phyloP scores from a whole-genome alignment of 1,140 invertebrate species.

The Tenebrio molitor region DNA sequence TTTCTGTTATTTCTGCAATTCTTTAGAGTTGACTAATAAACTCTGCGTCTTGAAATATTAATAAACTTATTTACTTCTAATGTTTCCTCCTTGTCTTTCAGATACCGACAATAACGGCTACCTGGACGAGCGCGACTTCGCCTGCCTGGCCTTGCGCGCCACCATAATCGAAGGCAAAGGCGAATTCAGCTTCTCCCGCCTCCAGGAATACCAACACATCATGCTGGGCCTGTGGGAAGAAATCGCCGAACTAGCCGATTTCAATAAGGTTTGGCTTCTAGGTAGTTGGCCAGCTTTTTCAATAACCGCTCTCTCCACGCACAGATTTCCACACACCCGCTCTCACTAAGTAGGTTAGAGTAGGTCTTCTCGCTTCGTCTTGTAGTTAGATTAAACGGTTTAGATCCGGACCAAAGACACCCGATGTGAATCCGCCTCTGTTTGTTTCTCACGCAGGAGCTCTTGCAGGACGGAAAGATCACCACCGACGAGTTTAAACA shows the following conservation, averaged over 20 bases:
- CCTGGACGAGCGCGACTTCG: constrained; percentile 84
- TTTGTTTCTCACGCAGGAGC: constrained; percentile 53
- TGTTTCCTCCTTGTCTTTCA: constrained; percentile 62
- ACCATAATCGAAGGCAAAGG: constrained; percentile 86
- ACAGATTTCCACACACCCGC: constrained; percentile 25
- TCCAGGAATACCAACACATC: constrained; percentile 84
- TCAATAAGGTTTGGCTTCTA: constrained; percentile 78
- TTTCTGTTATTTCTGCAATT: too few relatives aligned
- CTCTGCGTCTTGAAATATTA: too few relatives aligned
- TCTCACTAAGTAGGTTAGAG: constrained; percentile 2
- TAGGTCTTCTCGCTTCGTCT: too few relatives aligned
- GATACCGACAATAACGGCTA: constrained; percentile 89
- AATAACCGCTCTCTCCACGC: constrained; percentile 21
- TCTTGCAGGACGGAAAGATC: constrained; percentile 82
- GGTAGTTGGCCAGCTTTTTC: constrained; percentile 30
- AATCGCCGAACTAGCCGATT: constrained; percentile 85
- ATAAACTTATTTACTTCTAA: too few relatives aligned
- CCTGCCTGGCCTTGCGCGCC: constrained; percentile 83
- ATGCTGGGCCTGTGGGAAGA: constrained; percentile 88
- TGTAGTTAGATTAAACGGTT: too few relatives aligned
- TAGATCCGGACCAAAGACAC: constrained; percentile 25
- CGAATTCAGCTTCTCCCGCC: constrained; percentile 76
- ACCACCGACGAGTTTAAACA: constrained; percentile 86
- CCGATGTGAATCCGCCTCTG: background rate
- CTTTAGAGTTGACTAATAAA: too few relatives aligned